Conservation (phyloP, 2,888 invertebrate species). For the Bombylius major region DNA sequence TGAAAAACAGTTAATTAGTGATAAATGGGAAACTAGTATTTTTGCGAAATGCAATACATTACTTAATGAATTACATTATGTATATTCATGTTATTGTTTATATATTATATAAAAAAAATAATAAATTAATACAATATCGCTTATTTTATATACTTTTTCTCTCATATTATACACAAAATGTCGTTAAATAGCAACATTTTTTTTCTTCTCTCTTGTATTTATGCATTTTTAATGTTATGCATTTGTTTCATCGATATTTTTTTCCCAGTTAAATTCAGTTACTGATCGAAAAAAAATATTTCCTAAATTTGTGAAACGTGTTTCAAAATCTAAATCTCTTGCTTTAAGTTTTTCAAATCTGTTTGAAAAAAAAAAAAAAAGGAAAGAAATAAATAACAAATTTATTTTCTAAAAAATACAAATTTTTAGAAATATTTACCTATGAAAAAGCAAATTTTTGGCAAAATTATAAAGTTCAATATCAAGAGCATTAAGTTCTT, state of each 20-base stretch:
- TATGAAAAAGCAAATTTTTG: constrained; percentile 69
- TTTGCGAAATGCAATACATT: no score
- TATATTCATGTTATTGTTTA: no score
- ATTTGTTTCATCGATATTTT: constrained; percentile 56
- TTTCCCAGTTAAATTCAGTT: constrained; percentile 83
- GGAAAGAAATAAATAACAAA: constrained; percentile 4
- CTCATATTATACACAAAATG: no score
- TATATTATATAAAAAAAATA: no score
- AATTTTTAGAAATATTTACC: constrained; percentile 33
- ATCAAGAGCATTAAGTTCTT: constrained; percentile 75
- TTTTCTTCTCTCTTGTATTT: no score
- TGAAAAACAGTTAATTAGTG: no score
- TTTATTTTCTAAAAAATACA: background rate
- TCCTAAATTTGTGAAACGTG: constrained; percentile 72
- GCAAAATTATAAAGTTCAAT: constrained; percentile 89
- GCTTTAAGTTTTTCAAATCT: constrained; percentile 71
- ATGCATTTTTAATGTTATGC: constrained; percentile 2
- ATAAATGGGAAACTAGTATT: no score
- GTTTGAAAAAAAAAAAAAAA: constrained; percentile 14
- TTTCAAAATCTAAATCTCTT: constrained; percentile 68
- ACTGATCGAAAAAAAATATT: constrained; percentile 61
- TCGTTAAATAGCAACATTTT: no score
- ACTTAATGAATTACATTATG: no score
- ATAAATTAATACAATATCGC: no score
- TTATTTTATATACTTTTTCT: no score